Conservation (phyloP, 2,888 invertebrate species). For the Dugesia japonica region DNA sequence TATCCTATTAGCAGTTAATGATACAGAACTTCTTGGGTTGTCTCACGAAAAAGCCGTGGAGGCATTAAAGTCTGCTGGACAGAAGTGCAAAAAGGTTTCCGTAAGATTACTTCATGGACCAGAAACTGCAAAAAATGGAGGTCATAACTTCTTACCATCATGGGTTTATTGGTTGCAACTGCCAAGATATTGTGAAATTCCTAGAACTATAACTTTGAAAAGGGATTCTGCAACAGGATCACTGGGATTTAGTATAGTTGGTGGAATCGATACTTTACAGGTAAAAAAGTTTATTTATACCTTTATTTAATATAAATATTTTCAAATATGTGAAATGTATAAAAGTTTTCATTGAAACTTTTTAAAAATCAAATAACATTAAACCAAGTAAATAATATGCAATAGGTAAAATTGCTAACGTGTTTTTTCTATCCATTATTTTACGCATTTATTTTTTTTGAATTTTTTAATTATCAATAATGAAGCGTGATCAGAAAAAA, state of each 20-base stretch:
- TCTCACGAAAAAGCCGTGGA: slow-evolving; percentile 49
- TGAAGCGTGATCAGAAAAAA: too few relatives aligned
- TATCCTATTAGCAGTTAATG: slow-evolving; percentile 48
- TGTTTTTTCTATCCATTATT: too few relatives aligned
- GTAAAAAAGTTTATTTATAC: background rate
- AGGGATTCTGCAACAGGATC: slow-evolving; percentile 43
- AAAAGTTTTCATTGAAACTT: too few relatives aligned
- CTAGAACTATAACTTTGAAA: slow-evolving; percentile 46
- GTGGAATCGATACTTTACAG: slow-evolving; percentile 40
- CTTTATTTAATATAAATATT: too few relatives aligned
- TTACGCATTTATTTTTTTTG: too few relatives aligned
- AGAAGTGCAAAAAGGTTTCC: background rate
- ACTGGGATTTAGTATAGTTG: slow-evolving; percentile 50
- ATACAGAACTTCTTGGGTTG: slow-evolving; percentile 46
- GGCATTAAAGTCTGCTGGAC: slow-evolving; percentile 44
- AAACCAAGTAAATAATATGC: too few relatives aligned
- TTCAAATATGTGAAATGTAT: too few relatives aligned
- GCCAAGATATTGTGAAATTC: slow-evolving; percentile 47
- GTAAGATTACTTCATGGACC: slow-evolving; percentile 46
- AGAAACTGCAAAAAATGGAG: slow-evolving; percentile 44
- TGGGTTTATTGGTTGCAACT: slow-evolving; percentile 51
- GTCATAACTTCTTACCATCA: slow-evolving; percentile 49
- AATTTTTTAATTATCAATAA: too few relatives aligned
- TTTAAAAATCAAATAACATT: too few relatives aligned
- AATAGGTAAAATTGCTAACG: too few relatives aligned